Base-by-base conservation (phyloP, 2,113 vertebrate species). In the Siniperca knerii region DNA sequence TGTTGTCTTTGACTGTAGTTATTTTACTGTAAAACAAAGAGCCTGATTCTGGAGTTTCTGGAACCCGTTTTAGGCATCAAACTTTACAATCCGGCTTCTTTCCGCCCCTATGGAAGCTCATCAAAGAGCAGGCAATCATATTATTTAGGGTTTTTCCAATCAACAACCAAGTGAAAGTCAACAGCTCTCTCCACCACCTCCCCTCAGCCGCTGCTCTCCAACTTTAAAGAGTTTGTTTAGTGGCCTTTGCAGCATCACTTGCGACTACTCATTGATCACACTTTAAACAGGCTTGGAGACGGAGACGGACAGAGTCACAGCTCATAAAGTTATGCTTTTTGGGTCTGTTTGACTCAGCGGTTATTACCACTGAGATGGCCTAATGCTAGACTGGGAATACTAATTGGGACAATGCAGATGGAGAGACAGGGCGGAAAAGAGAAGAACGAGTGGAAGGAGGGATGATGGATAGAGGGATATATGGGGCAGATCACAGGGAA, bases 291-390 rank as follows among this genome's bases (percentile, higher is more conserved):
- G 40, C 72, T 58, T 78, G 75, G 82, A 87, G 75, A 84, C 64
- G 61, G 70, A 83, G 86, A 78, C 71, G 16, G 86, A 81, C 72
- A 40, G 62, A 83, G 86, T 91, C 87, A 87, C 92, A 93, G 93
- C 90, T 90, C 81, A n/a, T 94, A 82, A 92, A 92, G 46, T 65
- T 40, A 4, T 40, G 64, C 40, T 72, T 68, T 81, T 75, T 79
- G 73, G 44, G 66, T 83, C 57, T 81, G 50, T 52, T 69, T 81
- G 71, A 46, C 86, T 13, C 58, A 10, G 44, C 33, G 35, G 69
- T 85, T 72, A 91, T 89, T 85, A 75, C 83, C 64, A 71, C 82
- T 72, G 75, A 77, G 81, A 85, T 78, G 80, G 58, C 75, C 68
- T 60, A 58, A 81, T 76, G 37, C 60, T 84, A 48, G 79, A 79